Evolutionary conservation across 2,888 invertebrate genomes (phyloP).

Genomic region (Yponomeuta sedellus): DNA sequence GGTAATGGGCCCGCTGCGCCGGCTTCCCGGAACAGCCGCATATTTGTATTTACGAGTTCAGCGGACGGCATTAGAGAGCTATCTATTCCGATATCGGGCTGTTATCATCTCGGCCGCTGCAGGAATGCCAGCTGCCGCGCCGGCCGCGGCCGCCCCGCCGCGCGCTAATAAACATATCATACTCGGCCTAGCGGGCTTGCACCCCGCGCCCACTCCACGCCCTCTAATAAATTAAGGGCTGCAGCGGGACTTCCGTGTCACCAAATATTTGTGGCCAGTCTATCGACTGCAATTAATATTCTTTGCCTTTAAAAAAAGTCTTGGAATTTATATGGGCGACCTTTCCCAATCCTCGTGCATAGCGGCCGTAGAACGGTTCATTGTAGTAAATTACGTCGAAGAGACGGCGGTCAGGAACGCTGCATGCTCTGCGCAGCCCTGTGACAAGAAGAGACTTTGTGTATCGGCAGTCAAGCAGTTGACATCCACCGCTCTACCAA

Average conservation of each 20-base stretch:
- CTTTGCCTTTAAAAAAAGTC: too few relatives aligned
- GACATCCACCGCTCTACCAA: too few relatives aligned
- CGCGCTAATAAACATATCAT: slow-evolving; percentile 9
- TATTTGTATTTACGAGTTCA: slow-evolving; percentile 16
- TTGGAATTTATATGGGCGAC: too few relatives aligned
- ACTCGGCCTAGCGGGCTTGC: slow-evolving; percentile 1
- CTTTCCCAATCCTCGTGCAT: too few relatives aligned
- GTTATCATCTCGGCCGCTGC: slow-evolving; percentile 10
- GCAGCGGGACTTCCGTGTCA: not conserved
- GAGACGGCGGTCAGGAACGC: too few relatives aligned
- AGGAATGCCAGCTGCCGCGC: slow-evolving; percentile 38
- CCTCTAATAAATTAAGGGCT: not conserved
- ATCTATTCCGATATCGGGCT: slow-evolving; percentile 52
- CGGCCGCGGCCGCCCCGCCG: slow-evolving; percentile 18
- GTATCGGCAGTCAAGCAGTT: too few relatives aligned
- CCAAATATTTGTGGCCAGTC: not conserved
- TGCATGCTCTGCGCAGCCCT: too few relatives aligned
- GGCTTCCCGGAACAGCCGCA: slow-evolving; percentile 29
- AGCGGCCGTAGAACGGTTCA: too few relatives aligned
- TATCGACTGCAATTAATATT: too few relatives aligned
- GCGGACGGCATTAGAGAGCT: slow-evolving; percentile 48
- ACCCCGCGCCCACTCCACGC: slow-evolving; percentile 3
- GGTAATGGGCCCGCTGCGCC: slow-evolving; percentile 17
- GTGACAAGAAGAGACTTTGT: too few relatives aligned
- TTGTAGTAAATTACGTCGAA: too few relatives aligned